phyloP scores from a whole-genome alignment of 1,140 invertebrate species.

The Pseudomyrmex gracilis region DNA sequence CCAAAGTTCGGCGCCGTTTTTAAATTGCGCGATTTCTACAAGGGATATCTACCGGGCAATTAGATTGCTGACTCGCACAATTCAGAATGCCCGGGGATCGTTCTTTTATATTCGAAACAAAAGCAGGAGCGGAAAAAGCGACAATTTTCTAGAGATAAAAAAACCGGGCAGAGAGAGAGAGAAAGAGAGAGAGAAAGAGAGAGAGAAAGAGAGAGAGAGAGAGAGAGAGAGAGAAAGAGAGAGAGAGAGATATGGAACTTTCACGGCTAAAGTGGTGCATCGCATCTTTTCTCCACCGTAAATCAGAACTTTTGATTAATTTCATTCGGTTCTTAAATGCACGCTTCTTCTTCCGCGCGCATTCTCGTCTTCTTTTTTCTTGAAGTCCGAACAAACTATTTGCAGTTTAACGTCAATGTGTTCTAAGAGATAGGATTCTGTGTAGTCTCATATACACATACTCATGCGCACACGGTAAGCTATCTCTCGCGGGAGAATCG shows the following conservation, averaged over 20 bases:
- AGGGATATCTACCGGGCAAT: constrained; percentile 52
- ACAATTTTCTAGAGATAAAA: constrained; percentile 29
- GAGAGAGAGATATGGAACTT: too few species aligned
- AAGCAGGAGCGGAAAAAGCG: constrained; percentile 48
- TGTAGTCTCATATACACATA: constrained; percentile 10
- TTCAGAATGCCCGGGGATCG: constrained; percentile 52
- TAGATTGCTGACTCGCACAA: constrained; percentile 51
- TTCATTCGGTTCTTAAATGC: constrained; percentile 48
- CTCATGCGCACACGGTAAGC: constrained; percentile 2
- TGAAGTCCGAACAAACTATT: constrained; percentile 12
- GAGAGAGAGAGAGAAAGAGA: too few species aligned
- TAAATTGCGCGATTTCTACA: constrained; percentile 52
- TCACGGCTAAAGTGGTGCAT: constrained; percentile 11
- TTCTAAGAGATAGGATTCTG: background rate
- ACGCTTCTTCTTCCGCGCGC: background rate
- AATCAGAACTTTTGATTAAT: constrained; percentile 54
- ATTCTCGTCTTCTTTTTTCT: background rate
- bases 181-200: too few species aligned
- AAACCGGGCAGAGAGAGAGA: background rate
- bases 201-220: too few species aligned
- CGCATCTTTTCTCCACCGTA: background rate
- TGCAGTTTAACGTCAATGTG: constrained; percentile 31
- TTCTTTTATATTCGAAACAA: constrained; percentile 65
- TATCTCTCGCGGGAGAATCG: constrained; percentile 25
- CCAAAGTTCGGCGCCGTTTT: constrained; percentile 24